Evolutionary conservation across 2,113 vertebrate genomes (phyloP).

Genomic region (Aphelocoma coerulescens): DNA sequence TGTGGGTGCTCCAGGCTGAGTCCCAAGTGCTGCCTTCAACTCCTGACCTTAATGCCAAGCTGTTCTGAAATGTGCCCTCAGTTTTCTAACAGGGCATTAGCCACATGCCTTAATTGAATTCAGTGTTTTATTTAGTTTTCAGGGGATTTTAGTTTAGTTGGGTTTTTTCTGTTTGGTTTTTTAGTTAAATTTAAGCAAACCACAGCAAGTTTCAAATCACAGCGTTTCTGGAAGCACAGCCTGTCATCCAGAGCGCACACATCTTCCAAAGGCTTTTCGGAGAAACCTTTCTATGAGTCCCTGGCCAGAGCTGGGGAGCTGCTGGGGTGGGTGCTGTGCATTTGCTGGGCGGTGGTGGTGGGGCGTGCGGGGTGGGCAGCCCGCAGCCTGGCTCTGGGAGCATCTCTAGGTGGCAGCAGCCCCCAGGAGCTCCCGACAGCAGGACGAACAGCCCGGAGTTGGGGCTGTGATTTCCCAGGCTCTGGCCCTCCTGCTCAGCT

Average conservation of each 20-base stretch:
- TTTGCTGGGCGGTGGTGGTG: background rate
- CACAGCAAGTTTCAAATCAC: rapidly evolving
- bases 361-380: background rate
- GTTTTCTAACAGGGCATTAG: background rate
- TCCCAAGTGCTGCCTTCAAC: background rate
- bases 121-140: background rate
- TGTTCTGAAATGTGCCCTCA: background rate
- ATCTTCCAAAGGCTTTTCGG: background rate
- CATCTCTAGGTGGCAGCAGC: slow-evolving; percentile 62
- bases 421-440: slow-evolving; percentile 31
- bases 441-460: background rate
- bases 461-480: background rate
- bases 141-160: background rate
- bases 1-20: background rate
- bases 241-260: rapidly evolving
- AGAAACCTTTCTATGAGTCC: background rate
- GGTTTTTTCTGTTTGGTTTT: background rate
- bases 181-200: background rate
- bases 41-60: background rate
- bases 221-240: rapidly evolving
- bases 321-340: background rate
- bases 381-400: background rate
- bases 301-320: background rate
- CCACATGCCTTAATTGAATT: background rate
- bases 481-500: background rate